phyloP scores from a whole-genome alignment of 2,113 vertebrate species.

The Hippocampus zosterae region DNA sequence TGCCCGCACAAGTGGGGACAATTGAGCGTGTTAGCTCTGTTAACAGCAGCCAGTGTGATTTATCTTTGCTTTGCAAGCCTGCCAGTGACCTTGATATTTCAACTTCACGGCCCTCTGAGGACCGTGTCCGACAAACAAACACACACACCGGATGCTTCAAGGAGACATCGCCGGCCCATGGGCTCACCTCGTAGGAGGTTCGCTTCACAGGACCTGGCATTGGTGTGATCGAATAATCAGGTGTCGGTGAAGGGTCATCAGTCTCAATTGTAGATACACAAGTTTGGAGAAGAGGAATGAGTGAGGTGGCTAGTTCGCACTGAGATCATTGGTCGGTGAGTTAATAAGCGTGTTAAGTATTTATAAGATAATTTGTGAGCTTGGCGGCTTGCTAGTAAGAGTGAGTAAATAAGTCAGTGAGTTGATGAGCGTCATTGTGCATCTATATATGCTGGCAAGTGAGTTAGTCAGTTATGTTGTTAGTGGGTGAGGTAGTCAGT shows the following conservation, averaged over 20 bases:
- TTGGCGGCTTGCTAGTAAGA: neutral
- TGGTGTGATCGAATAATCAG: neutral
- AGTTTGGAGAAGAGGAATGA: neutral
- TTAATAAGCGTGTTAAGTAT: neutral
- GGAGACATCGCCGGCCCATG: neutral
- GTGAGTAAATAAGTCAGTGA: neutral
- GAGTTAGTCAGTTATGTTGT: too few species aligned
- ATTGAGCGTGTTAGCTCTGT: neutral
- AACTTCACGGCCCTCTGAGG: neutral
- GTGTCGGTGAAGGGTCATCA: neutral
- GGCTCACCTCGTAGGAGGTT: neutral
- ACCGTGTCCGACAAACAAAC: neutral
- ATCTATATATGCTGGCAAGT: too few species aligned
- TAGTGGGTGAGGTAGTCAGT: too few species aligned
- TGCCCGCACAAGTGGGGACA: neutral
- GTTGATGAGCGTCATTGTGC: neutral
- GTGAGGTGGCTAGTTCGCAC: neutral
- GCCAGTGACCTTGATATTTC: neutral
- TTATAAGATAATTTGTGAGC: neutral
- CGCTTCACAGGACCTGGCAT: neutral
- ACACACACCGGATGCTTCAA: neutral
- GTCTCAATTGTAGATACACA: neutral
- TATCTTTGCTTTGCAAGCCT: neutral
- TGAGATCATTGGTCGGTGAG: neutral
- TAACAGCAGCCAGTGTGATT: neutral